These are phyloP conservation scores for Philotrypesis tridentata DNA, from an alignment of 1,140 invertebrate species.

Conservation along the genomic window DNA sequence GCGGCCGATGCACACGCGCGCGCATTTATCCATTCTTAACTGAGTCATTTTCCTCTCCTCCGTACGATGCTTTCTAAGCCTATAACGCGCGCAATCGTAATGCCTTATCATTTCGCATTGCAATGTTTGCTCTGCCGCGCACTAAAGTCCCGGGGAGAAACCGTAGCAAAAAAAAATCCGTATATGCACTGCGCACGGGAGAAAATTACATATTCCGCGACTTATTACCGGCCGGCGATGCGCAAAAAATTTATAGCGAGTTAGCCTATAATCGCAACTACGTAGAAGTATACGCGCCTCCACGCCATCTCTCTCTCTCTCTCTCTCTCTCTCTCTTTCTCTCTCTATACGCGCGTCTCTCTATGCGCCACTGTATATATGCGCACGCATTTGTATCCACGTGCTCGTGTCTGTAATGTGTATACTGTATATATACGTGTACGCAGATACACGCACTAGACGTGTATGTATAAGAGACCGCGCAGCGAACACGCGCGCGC, in stretches of 20 bases:
- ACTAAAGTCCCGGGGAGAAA: conserved; percentile 42
- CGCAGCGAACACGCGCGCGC: too few relatives aligned
- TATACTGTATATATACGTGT: not conserved
- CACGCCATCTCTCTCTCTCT: too few relatives aligned
- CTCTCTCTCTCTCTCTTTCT: too few relatives aligned
- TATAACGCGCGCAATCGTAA: conserved; percentile 24
- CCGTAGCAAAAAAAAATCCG: conserved; percentile 25
- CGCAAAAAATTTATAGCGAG: conserved; percentile 35
- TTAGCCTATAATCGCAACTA: conserved; percentile 34
- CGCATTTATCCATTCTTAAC: conserved; percentile 29
- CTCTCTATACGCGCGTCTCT: too few relatives aligned
- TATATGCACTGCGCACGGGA: not conserved
- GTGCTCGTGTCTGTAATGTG: too few relatives aligned
- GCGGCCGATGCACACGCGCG: not conserved
- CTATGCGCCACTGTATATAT: too few relatives aligned
- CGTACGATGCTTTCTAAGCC: conserved; percentile 27
- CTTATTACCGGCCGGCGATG: conserved; percentile 34
- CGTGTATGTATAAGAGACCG: too few relatives aligned
- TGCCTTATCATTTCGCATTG: conserved; percentile 31
- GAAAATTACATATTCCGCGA: conserved; percentile 46
- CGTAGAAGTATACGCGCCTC: not conserved
- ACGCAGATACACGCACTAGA: not conserved
- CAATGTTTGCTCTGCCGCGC: conserved; percentile 34
- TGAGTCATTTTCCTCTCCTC: conserved; percentile 18
- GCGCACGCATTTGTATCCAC: too few relatives aligned